Evolutionary conservation across 2,888 invertebrate species (phyloP), one percentile per base, ranked within the genome.

Genomic region (Gibbula magus): DNA sequence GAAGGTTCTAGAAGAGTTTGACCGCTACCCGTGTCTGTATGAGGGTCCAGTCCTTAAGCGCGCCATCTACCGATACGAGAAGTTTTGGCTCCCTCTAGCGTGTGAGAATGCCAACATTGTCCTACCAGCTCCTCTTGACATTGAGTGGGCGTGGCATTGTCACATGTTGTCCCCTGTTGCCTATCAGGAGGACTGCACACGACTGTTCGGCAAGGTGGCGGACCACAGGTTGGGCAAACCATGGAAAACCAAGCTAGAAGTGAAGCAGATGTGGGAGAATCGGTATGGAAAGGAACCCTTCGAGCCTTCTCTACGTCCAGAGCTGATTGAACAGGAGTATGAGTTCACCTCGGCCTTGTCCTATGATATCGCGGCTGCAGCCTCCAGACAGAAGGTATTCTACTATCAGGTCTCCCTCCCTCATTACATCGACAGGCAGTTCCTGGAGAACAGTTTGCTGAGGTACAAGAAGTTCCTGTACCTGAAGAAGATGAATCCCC

Each of bases 101-200:
- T 91, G 91, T 20, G 84, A 86, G 51, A 77, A 86, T 74, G 18
- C 13, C 29, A 77, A 85, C 20, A 77, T 84, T 39, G 75, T 79
- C 52, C 79, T 86, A 77, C 86, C 91, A 20, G 91, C 92, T 52
- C 92, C 93, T 8, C 75, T 93, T 25, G 93, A 94, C 85, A 92
- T 94, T 18, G 93, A 93, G 80, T 94, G 94, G 94, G 90, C 93
- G 18, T 94, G 94, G 94, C 93, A 93, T 83, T 92, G 92, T 54
- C 92, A 93, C 83, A 87, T 93, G 88, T 83, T 93, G 67, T 86
- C 90, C 8, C 92, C 92, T 0, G 82, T 84, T 18, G 76, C 82
- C 13, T 92, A 92, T 79, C 79, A 82, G 29, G 78, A 84, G 51
- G 92, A 92, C 80, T 88, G 89, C 80, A n/a, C 77, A 16, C 81